These are phyloP conservation scores for Pagrus major DNA, from an alignment of 2,113 vertebrate species.

Conservation along the genomic window DNA sequence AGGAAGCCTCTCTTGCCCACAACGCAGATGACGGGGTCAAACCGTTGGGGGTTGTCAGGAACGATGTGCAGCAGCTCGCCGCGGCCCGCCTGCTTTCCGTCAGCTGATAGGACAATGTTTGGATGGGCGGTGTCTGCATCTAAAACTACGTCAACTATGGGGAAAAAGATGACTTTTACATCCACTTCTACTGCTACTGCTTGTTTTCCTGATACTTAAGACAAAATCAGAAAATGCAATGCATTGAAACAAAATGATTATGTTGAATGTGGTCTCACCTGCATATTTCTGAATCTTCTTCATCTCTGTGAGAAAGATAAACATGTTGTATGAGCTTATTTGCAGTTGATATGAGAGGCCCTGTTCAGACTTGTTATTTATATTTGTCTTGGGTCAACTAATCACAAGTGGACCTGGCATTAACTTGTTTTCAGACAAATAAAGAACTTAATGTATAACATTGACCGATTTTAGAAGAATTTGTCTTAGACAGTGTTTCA, in stretches of 20 bases:
- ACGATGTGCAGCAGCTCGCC: conserved; percentile 71
- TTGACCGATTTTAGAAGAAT: too few species aligned
- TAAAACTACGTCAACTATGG: conserved; percentile 71
- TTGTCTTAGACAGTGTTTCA: too few species aligned
- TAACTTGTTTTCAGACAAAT: too few species aligned
- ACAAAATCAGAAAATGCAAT: too few species aligned
- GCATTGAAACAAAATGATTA: too few species aligned
- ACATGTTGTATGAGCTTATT: neutral
- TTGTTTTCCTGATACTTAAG: too few species aligned
- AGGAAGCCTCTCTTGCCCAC: conserved; percentile 76
- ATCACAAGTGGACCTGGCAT: too few species aligned
- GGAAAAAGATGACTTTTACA: neutral
- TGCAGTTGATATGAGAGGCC: neutral
- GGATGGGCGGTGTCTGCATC: conserved; percentile 75
- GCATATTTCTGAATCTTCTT: conserved; percentile 76
- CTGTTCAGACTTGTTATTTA: too few species aligned
- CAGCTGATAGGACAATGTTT: conserved; percentile 74
- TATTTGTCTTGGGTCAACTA: too few species aligned
- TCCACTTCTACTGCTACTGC: neutral
- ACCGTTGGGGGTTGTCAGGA: conserved; percentile 74
- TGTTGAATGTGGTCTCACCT: conserved; percentile 54
- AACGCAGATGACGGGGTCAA: conserved; percentile 81
- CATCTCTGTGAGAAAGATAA: conserved; percentile 67
- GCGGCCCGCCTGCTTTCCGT: conserved; percentile 72
- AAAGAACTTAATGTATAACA: too few species aligned